Conservation (phyloP, 2,888 invertebrate species). For the Rhyacophila evoluta region DNA sequence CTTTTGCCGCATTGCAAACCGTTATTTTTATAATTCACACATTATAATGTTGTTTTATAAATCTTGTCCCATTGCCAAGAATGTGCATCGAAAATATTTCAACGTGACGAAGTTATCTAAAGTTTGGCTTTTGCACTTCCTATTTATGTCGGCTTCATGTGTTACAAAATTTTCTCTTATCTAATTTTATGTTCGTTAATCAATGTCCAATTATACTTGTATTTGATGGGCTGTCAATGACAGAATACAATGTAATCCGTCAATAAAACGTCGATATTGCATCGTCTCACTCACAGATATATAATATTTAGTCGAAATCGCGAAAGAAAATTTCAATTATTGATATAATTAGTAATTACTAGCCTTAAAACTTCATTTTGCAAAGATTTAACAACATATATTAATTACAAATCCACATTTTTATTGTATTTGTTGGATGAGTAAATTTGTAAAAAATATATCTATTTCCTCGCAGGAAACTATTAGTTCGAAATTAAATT, state of each 20-base stretch:
- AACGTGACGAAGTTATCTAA: neutral
- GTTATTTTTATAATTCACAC: neutral
- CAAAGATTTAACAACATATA: too few species aligned
- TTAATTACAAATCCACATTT: too few species aligned
- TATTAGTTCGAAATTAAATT: too few species aligned
- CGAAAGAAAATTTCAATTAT: too few species aligned
- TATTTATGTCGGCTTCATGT: neutral
- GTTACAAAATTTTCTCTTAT: neutral
- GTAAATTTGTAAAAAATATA: too few species aligned
- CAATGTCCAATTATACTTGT: neutral
- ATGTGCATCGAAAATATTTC: slow-evolving; percentile 14
- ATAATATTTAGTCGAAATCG: too few species aligned
- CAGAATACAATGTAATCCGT: neutral
- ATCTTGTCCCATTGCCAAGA: neutral
- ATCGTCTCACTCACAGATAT: too few species aligned
- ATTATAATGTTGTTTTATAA: neutral
- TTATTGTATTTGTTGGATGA: too few species aligned
- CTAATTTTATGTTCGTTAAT: neutral
- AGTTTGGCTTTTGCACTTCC: neutral
- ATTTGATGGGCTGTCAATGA: neutral
- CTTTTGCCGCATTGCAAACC: neutral
- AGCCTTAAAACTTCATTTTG: too few species aligned
- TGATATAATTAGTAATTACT: too few species aligned
- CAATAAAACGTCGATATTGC: too few species aligned
- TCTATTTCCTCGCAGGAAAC: too few species aligned